These are phyloP conservation scores for Setipinna tenuifilis DNA, from an alignment of 2,797 vertebrate species.

Conservation along the genomic window DNA sequence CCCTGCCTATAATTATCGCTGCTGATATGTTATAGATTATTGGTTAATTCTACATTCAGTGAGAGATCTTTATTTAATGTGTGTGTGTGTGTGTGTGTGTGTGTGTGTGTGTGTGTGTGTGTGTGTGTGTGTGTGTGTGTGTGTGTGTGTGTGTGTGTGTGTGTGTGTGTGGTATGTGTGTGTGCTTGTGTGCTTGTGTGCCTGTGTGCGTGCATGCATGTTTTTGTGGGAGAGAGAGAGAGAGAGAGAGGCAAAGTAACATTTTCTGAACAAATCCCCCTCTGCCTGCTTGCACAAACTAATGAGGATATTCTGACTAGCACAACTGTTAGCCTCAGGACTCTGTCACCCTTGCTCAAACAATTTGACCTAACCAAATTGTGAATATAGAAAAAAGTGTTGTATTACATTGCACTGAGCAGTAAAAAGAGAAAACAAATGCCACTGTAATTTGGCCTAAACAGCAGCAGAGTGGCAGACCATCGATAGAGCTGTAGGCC, in stretches of 20 bases:
- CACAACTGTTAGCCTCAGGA: not conserved
- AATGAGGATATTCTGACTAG: not conserved
- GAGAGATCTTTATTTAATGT: slow-evolving; percentile 24
- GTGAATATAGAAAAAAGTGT: not conserved
- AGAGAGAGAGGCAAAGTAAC: not conserved
- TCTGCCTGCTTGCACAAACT: not conserved
- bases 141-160: slow-evolving; percentile 13
- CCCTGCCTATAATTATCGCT: not conserved
- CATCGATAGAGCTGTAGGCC: not conserved
- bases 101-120: slow-evolving; percentile 1
- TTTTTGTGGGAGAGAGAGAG: not conserved
- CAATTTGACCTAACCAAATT: not conserved
- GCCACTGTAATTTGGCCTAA: not conserved
- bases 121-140: not conserved
- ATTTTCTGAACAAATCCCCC: not conserved
- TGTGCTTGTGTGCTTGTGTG: not conserved
- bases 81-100: slow-evolving; percentile 14
- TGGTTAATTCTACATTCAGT: not conserved
- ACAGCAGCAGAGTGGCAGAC: not conserved
- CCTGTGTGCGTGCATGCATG: not conserved
- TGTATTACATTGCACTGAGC: not conserved
- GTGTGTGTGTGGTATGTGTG: slow-evolving; percentile 1
- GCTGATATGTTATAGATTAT: slow-evolving; percentile 2
- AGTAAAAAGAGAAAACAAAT: not conserved
- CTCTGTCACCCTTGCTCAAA: not conserved